Percentiles rank a stretch among this genome's conserved stretches.
These are phyloP conservation scores for Philhelius pedissequus DNA, from an alignment of 2,888 invertebrate genomes.

Conservation along the genomic window DNA sequence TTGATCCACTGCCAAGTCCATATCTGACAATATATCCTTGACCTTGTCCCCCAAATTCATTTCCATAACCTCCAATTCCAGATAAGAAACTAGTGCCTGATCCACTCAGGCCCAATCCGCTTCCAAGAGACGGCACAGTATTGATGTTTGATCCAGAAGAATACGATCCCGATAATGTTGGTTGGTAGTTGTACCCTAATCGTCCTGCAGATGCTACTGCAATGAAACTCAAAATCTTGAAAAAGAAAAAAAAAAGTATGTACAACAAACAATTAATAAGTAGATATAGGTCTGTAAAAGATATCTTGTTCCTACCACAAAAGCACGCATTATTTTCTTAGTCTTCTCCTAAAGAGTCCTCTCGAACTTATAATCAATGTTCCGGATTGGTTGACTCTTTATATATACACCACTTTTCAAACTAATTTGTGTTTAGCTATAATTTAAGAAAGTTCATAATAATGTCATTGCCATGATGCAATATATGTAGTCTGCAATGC, in stretches of 20 bases:
- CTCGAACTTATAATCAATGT: neutral
- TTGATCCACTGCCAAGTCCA: neutral
- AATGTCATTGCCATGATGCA: neutral
- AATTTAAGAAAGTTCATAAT: neutral
- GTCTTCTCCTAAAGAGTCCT: neutral
- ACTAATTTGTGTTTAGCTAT: neutral
- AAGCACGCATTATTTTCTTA: slow-evolving; percentile 17
- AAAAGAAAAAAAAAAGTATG: neutral
- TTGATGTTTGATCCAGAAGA: neutral
- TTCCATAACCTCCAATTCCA: neutral
- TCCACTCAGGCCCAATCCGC: neutral
- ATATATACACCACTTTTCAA: neutral
- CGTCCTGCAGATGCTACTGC: slow-evolving; percentile 27
- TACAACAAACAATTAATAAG: too few species aligned
- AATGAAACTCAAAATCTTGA: slow-evolving; percentile 26
- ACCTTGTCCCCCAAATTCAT: neutral
- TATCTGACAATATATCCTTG: neutral
- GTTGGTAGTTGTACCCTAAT: slow-evolving; percentile 37
- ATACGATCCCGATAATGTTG: neutral
- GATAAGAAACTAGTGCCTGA: neutral
- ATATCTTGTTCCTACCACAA: slow-evolving; percentile 19
- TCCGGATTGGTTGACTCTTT: neutral
- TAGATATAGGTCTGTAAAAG: too few species aligned
- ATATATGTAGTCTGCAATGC: neutral
- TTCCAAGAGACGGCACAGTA: neutral